Conservation (phyloP, 2,797 vertebrate genomes). For the Sebastiscus tertius region DNA sequence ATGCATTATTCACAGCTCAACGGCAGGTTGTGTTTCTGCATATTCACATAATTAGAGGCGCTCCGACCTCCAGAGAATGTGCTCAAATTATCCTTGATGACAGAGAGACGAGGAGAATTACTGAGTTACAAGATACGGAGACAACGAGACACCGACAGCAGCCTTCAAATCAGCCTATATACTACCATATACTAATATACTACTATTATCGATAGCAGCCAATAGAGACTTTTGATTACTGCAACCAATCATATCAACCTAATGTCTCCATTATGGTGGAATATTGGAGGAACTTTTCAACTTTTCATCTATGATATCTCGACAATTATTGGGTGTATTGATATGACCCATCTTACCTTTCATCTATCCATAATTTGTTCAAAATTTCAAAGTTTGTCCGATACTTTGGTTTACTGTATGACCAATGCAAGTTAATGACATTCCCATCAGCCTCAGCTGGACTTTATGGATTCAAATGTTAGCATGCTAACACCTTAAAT, state of each 20-base stretch:
- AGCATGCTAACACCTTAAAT: not conserved
- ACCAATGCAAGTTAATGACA: not conserved
- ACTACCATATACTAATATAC: not conserved
- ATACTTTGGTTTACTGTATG: not conserved
- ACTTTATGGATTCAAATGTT: not conserved
- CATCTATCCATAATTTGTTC: not conserved
- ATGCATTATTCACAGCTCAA: conserved; percentile 45
- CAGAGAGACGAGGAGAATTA: not conserved
- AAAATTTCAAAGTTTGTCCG: not conserved
- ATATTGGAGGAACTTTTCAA: no score
- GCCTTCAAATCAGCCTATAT: not conserved
- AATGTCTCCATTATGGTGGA: not conserved
- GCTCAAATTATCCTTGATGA: not conserved
- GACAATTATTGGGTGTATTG: no score
- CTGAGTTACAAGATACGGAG: not conserved
- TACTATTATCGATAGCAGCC: not conserved
- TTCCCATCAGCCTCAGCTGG: not conserved
- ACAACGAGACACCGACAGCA: not conserved
- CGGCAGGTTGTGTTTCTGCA: conserved; percentile 24
- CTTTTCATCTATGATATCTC: no score
- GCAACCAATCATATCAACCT: not conserved
- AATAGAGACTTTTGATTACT: not conserved
- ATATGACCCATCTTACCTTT: not conserved
- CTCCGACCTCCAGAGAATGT: not conserved
- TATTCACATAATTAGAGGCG: conserved; percentile 1